A percentile compares a stretch with the other conserved stretches of the same genome.
Conservation (phyloP, 2,797 vertebrate genomes). For the Crocodylus rhombifer region DNA sequence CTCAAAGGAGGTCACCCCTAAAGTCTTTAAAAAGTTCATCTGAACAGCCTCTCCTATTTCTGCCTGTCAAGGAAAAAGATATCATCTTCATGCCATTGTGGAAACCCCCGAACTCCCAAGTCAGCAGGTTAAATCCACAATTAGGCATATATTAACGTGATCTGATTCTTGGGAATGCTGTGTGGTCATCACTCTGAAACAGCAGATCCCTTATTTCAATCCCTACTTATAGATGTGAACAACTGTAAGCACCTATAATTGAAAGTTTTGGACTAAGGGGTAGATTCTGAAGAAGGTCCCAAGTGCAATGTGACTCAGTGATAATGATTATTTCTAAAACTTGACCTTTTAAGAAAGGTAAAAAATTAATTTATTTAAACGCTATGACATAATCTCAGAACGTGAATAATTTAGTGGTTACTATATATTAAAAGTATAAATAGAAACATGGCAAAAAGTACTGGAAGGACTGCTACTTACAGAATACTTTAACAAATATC, state of each 20-base stretch:
- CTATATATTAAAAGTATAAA: background rate
- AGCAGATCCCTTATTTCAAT: background rate
- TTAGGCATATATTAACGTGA: background rate
- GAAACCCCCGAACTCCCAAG: slow-evolving; percentile 13
- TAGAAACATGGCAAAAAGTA: background rate
- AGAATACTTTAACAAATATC: background rate
- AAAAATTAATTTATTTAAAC: background rate
- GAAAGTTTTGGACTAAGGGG: background rate
- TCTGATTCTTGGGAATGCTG: background rate
- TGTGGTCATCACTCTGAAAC: background rate
- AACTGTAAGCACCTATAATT: background rate
- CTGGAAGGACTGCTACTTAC: accelerated
- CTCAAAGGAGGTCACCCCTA: accelerated
- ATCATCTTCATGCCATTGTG: background rate
- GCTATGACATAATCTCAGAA: accelerated
- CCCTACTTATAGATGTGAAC: background rate
- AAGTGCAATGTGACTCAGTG: background rate
- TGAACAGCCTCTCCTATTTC: background rate
- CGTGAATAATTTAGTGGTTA: background rate
- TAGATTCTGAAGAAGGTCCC: background rate
- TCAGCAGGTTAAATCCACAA: slow-evolving; percentile 54
- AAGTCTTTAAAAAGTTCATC: accelerated
- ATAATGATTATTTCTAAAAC: background rate
- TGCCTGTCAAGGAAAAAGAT: background rate
- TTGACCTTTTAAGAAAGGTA: background rate